Evolutionary conservation across 1,140 invertebrate species (phyloP).

Genomic region (Leptoteleia sp.): DNA sequence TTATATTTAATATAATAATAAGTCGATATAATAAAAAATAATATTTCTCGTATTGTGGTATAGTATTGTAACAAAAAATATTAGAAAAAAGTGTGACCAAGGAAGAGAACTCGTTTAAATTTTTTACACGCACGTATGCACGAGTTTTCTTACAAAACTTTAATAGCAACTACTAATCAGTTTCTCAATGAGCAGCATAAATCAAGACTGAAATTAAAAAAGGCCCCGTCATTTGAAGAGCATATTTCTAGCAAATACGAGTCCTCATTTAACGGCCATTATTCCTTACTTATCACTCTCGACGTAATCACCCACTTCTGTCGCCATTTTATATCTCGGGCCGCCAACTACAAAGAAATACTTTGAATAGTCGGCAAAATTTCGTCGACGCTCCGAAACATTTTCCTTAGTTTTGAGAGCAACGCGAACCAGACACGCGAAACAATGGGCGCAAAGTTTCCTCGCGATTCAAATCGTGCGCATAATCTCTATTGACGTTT

Average conservation of each 20-base stretch:
- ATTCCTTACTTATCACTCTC: conserved; percentile 33
- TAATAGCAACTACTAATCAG: too few relatives aligned
- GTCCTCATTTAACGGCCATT: conserved; percentile 22
- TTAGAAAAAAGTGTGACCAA: too few relatives aligned
- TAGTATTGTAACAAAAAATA: too few relatives aligned
- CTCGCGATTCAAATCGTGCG: conserved; percentile 35
- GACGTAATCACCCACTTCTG: conserved; percentile 38
- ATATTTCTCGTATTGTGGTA: too few relatives aligned
- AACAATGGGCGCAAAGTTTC: conserved; percentile 32
- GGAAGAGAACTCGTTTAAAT: too few relatives aligned
- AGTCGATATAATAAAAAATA: too few relatives aligned
- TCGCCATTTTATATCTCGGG: conserved; percentile 14
- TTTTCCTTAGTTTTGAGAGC: conserved; percentile 44
- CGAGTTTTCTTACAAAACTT: too few relatives aligned
- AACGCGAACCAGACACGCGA: conserved; percentile 13
- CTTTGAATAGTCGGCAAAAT: conserved; percentile 39
- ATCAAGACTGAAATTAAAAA: conserved; percentile 4
- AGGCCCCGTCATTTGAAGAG: conserved; percentile 11
- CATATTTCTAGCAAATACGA: conserved; percentile 14
- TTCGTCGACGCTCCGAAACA: conserved; percentile 25
- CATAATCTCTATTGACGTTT: conserved; percentile 41
- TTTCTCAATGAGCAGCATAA: too few relatives aligned
- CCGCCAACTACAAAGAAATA: conserved; percentile 30
- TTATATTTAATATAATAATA: too few relatives aligned
- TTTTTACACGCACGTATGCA: too few relatives aligned